These are phyloP conservation scores for Acanthosepion esculentum DNA, from an alignment of 2,888 invertebrate genomes.

Conservation along the genomic window DNA sequence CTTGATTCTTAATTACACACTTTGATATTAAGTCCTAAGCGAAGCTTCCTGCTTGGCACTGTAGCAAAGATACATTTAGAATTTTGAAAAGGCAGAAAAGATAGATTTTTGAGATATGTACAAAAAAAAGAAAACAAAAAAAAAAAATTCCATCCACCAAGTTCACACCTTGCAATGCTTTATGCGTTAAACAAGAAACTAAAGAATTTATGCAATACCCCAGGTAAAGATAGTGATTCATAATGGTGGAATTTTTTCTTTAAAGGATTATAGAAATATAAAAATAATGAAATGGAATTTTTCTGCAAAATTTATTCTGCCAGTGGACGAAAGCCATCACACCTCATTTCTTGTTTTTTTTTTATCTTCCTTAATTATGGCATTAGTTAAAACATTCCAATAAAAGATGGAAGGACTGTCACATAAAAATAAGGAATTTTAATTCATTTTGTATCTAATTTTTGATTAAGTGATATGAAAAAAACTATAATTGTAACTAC, in stretches of 20 bases:
- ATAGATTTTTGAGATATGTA: slow-evolving; percentile 15
- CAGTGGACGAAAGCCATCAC: slow-evolving; percentile 1
- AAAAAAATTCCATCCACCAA: not conserved
- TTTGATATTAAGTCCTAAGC: not conserved
- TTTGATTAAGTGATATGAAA: not conserved
- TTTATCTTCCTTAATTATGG: not conserved
- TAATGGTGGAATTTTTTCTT: slow-evolving; percentile 14
- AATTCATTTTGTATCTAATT: not conserved
- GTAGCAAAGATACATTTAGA: not conserved
- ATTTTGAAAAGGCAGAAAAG: not conserved
- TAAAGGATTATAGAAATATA: not conserved
- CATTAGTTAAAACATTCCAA: slow-evolving; percentile 11
- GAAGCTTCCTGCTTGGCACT: not conserved
- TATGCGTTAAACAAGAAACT: not conserved
- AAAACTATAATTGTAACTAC: not conserved
- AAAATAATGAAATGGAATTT: not conserved
- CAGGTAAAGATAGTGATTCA: not conserved
- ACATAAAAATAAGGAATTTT: slow-evolving; percentile 7
- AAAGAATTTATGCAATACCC: not conserved
- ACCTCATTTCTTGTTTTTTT: not conserved
- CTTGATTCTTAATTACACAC: not conserved
- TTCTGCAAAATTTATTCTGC: slow-evolving; percentile 1
- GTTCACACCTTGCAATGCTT: not conserved
- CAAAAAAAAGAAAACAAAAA: not conserved
- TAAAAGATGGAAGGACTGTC: not conserved